Percentiles rank a stretch among this genome's conserved stretches.
Conservation (phyloP, 53 echinoderm and acorn worm species). For the Holothuria leucospilota region DNA sequence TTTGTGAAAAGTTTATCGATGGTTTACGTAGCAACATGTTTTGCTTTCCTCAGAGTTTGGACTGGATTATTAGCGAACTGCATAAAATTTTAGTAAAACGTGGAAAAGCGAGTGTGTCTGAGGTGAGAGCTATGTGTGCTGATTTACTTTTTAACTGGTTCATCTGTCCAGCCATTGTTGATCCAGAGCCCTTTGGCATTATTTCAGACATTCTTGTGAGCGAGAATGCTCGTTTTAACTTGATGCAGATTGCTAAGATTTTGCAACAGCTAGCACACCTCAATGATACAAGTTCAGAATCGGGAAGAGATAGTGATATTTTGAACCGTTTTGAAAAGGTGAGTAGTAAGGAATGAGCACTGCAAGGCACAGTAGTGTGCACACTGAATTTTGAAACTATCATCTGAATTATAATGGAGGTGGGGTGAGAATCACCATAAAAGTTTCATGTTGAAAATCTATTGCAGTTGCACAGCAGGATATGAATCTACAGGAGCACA, state of each 20-base stretch:
- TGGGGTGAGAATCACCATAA: too few species aligned
- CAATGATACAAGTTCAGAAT: constrained; percentile 10
- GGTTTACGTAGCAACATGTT: constrained; percentile 83
- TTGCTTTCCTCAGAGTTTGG: constrained; percentile 95
- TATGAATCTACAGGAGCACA: too few species aligned
- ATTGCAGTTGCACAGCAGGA: too few species aligned
- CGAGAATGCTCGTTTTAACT: constrained; percentile 88
- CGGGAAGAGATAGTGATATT: constrained; percentile 69
- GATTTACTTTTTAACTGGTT: constrained; percentile 91
- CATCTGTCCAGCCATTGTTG: constrained; percentile 91
- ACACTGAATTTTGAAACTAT: too few species aligned
- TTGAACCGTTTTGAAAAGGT: constrained; percentile 87
- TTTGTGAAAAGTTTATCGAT: constrained; percentile 86
- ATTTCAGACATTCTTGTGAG: constrained; percentile 94
- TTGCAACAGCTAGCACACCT: constrained; percentile 81
- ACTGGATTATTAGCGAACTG: constrained; percentile 94
- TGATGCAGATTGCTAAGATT: constrained; percentile 97
- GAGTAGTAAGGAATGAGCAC: neutral
- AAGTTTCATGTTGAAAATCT: too few species aligned
- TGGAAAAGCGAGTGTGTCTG: constrained; percentile 70
- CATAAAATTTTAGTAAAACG: constrained; percentile 81
- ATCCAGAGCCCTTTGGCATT: constrained; percentile 94
- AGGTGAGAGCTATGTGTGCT: constrained; percentile 88
- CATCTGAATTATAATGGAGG: too few species aligned
- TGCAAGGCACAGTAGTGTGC: too few species aligned